Base-by-base conservation (phyloP, 2,888 invertebrate genomes). In the Scaptomyza caliginosa region DNA sequence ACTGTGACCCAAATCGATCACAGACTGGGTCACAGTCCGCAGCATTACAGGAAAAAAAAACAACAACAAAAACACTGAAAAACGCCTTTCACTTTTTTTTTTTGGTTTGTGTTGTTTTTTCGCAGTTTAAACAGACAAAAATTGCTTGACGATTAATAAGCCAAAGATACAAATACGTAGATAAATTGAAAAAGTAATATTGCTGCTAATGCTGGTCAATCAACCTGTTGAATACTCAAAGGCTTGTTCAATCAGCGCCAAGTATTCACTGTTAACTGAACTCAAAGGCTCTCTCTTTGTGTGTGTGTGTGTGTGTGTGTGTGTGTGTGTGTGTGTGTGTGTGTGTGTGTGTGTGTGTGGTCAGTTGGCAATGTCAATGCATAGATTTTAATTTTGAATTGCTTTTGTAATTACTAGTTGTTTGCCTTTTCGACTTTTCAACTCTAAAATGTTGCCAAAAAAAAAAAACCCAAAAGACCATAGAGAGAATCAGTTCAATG, bases 11-110 rank as follows among this genome's bases (percentile, higher is more conserved):
- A 34, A 1, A 8, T 34, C 16, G 16, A 34, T 1, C 34, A 0
- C 16, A 34, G 8, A 16, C 16, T 34, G 16, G 34, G 34, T 34
- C 16, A 34, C 16, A 34, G 16, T 32, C 16, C 4, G 7, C 7
- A 16, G 7, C 7, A 1, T 7, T 2, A 32, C 32, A 7, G n/a
- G 30, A n/a, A 10, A 19, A 38, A 1, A 32, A 40, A 10, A 23
- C 8, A 28, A 45, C 26, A 43, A 16, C 17, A 40, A 13, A 8
- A 30, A 49, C n/a, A n/a, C 48, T 24, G 48, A 10, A 58, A 68
- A 60, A 48, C 69, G 63, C 49, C 68, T 68, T 69, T 62, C 69
- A 62, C 63, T 68, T 67, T 68, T 49, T 7, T 28, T 28, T 11
- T 10, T 4, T 28, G 11, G 28, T 11, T 30, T 21, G 2, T 21